These are phyloP conservation scores for Marronus borbonicus DNA, from an alignment of 2,888 invertebrate genomes.

Conservation along the genomic window DNA sequence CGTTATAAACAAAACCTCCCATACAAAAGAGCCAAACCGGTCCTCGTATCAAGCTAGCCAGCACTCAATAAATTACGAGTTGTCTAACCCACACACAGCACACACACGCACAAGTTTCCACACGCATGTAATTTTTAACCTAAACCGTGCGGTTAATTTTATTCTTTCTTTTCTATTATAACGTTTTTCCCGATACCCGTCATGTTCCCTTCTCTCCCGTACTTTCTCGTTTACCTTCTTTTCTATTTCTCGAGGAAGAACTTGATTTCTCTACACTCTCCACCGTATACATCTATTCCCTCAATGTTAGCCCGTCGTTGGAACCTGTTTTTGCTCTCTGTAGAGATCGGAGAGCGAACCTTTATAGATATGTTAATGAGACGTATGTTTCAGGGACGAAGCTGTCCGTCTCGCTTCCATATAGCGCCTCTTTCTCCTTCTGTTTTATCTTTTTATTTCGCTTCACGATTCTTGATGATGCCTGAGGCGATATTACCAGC, in stretches of 20 bases:
- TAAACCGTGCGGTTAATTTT: slow-evolving; percentile 24
- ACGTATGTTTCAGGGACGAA: slow-evolving; percentile 2
- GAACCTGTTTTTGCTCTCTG: slow-evolving; percentile 10
- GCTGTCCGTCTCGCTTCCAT: neutral
- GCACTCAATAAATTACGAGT: slow-evolving; percentile 33
- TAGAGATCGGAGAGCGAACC: neutral
- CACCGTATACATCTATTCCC: neutral
- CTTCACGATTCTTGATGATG: neutral
- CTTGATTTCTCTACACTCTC: neutral
- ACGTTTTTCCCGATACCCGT: neutral
- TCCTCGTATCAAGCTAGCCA: neutral
- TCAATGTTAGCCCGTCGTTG: neutral
- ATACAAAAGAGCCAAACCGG: neutral
- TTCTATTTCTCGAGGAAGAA: neutral
- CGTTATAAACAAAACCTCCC: neutral
- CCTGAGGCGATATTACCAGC: neutral
- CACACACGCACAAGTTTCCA: slow-evolving; percentile 1
- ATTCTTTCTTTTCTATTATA: slow-evolving; percentile 4
- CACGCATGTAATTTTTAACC: slow-evolving; percentile 31
- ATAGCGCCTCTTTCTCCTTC: neutral
- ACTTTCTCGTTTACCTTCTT: slow-evolving; percentile 4
- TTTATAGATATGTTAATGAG: slow-evolving; percentile 36
- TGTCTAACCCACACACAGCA: neutral
- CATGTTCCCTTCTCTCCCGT: neutral
- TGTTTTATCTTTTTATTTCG: neutral